Percentiles rank a stretch among this genome's conserved stretches.
Evolutionary conservation across 2,113 vertebrate species (phyloP).

Genomic region (Seriola dumerili): DNA sequence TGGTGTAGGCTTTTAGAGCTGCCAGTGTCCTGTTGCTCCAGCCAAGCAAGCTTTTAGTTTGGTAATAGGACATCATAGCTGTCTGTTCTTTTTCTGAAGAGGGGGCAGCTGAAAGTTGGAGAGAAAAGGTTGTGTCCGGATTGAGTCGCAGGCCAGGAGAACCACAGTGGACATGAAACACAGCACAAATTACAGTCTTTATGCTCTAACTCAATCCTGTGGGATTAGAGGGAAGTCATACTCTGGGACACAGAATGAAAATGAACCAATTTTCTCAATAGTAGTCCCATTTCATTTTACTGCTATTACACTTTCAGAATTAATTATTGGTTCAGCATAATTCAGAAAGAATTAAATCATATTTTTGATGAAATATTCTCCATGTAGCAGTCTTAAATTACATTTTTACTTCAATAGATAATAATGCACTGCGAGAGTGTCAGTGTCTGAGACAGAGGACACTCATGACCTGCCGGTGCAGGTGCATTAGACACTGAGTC

Average conservation of each 20-base stretch:
- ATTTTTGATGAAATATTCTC: neutral
- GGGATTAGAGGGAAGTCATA: neutral
- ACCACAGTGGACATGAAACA: slow-evolving; percentile 35
- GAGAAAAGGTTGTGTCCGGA: slow-evolving; percentile 37
- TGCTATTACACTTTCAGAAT: neutral
- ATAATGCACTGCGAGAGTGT: neutral
- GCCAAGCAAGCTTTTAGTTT: slow-evolving; percentile 70
- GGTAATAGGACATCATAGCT: slow-evolving; percentile 52
- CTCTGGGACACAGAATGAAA: neutral
- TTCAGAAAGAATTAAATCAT: neutral
- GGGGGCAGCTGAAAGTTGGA: slow-evolving; percentile 39
- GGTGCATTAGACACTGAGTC: slow-evolving; percentile 5
- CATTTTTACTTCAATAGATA: slow-evolving; percentile 28
- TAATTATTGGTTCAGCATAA: neutral
- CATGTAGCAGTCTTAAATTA: neutral
- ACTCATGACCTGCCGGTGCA: slow-evolving; percentile 3
- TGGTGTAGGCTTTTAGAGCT: slow-evolving; percentile 56
- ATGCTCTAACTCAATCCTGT: neutral
- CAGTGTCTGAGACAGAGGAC: neutral
- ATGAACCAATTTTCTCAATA: slow-evolving; percentile 17
- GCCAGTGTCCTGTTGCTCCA: slow-evolving; percentile 61
- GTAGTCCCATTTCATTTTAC: neutral
- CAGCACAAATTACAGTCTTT: neutral
- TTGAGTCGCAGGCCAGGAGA: slow-evolving; percentile 16
- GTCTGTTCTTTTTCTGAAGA: slow-evolving; percentile 39